Evolutionary conservation across 1,140 invertebrate genomes (phyloP).

Genomic region (Drosophila paulistorum): DNA sequence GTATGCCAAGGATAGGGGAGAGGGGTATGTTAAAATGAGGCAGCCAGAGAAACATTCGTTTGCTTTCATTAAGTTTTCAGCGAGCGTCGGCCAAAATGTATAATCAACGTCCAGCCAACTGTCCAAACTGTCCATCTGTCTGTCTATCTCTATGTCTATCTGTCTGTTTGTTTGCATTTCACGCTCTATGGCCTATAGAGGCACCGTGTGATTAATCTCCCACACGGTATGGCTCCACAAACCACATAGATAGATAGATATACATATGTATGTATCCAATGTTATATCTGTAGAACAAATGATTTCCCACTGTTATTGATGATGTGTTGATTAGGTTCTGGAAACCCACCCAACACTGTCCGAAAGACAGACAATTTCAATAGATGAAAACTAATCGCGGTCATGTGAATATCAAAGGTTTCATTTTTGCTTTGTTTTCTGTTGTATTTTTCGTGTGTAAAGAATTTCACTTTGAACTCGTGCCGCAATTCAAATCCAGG

Average conservation of each 20-base stretch:
- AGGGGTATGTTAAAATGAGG: slow-evolving; percentile 44
- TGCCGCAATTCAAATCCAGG: slow-evolving; percentile 47
- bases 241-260: slow-evolving; percentile 14
- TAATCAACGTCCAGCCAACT: slow-evolving; percentile 65
- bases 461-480: slow-evolving; percentile 77
- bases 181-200: slow-evolving; percentile 56
- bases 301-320: slow-evolving; percentile 81
- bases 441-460: slow-evolving; percentile 38
- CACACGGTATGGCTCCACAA: slow-evolving; percentile 38
- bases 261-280: not conserved
- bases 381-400: slow-evolving; percentile 64
- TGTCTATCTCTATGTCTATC: slow-evolving; percentile 19
- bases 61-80: slow-evolving; percentile 77
- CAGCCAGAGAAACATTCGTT: slow-evolving; percentile 44
- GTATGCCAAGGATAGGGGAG: not conserved
- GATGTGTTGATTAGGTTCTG: slow-evolving; percentile 82
- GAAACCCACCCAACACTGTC: slow-evolving; percentile 24
- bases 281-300: slow-evolving; percentile 53
- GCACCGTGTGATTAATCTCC: slow-evolving; percentile 68
- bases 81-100: slow-evolving; percentile 48
- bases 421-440: not conserved
- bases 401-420: slow-evolving; percentile 65
- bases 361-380: not conserved
- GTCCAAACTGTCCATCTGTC: slow-evolving; percentile 21
- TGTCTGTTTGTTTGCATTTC: slow-evolving; percentile 69